Conservation (phyloP, 2,888 invertebrate species). For the Nephrocerus scutellatus region DNA sequence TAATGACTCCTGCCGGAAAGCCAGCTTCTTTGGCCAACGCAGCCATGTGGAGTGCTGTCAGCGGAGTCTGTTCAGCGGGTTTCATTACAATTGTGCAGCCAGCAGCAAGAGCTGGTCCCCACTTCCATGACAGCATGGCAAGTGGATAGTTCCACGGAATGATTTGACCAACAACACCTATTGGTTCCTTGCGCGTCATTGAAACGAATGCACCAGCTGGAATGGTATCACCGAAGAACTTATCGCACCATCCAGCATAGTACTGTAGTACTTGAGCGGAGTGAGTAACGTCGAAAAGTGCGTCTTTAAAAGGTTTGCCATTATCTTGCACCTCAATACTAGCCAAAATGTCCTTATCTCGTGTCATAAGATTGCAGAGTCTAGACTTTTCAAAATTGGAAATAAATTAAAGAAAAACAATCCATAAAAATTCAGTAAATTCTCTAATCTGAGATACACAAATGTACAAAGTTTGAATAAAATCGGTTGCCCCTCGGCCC, state of each 20-base stretch:
- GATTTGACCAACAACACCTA: constrained; percentile 73
- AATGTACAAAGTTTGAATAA: no score
- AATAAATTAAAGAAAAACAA: no score
- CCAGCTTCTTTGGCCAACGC: constrained; percentile 69
- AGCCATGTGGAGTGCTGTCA: constrained; percentile 68
- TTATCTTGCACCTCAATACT: constrained; percentile 72
- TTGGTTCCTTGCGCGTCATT: constrained; percentile 64
- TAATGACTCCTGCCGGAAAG: constrained; percentile 72
- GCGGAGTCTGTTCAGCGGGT: constrained; percentile 79
- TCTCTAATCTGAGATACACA: no score
- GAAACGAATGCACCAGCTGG: constrained; percentile 64
- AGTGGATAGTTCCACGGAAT: constrained; percentile 79
- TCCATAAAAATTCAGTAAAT: no score
- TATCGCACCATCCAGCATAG: constrained; percentile 82
- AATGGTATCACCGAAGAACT: constrained; percentile 77
- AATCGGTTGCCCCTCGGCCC: no score
- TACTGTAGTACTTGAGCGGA: constrained; percentile 55
- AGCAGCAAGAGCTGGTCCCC: constrained; percentile 57
- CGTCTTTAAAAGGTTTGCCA: constrained; percentile 63
- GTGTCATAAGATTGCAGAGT: constrained; percentile 60
- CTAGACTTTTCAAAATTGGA: no score
- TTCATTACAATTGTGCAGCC: constrained; percentile 72
- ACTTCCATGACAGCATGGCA: constrained; percentile 78
- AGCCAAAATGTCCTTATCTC: constrained; percentile 66
- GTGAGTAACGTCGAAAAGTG: constrained; percentile 51